Evolutionary conservation across 37 sponge, comb jelly and placozoan species (phyloP), one percentile per base, ranked within the genome.

Genomic region (Oopsacas minuta): DNA sequence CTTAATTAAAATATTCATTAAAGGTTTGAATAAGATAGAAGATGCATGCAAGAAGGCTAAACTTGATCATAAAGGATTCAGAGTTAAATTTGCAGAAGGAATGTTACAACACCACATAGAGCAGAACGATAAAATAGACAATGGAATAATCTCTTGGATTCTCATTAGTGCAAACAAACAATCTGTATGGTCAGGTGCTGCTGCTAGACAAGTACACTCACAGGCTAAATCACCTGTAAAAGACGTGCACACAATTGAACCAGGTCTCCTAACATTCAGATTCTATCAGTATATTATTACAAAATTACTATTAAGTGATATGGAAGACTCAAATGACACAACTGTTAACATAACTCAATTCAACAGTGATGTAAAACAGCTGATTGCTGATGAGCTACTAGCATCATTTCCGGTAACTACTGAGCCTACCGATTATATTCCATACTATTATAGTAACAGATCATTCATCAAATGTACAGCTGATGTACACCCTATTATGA

Each of bases 401-500:
- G 7, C 75, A 61, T 5, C 7, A 5, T n/a, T 32, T 34, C 75
- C 7, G 28, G 75, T 3, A n/a, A 20, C 5, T 10, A 20, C 5
- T 10, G 75, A 25, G 28, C 75, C 75, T 10, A 25, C 75, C 22
- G 75, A 61, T 3, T 61, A 61, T 34, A 61, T 61, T 61, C 75
- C 75, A 5, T 61, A 61, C 30, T 61, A 61, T 34, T 25, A 3
- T 3, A 5, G 5, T 5, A 3, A 3, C 7, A n/a, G 75, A 34
- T 25, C 20, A 20, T 61, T 61, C 75, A 61, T 61, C 1, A 61
- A 61, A 12, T 61, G 75, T 12, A 32, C 75, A 25, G 75, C 75
- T 10, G 75, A 61, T 7, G 28, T n/a, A 17, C 83, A 82, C 17
- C 83, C 38, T 12, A 82, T 15, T 17, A 91, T 94, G 94, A 90